Base-by-base conservation (phyloP, 2,888 invertebrate genomes). In the Drosophila fulvimacula region DNA sequence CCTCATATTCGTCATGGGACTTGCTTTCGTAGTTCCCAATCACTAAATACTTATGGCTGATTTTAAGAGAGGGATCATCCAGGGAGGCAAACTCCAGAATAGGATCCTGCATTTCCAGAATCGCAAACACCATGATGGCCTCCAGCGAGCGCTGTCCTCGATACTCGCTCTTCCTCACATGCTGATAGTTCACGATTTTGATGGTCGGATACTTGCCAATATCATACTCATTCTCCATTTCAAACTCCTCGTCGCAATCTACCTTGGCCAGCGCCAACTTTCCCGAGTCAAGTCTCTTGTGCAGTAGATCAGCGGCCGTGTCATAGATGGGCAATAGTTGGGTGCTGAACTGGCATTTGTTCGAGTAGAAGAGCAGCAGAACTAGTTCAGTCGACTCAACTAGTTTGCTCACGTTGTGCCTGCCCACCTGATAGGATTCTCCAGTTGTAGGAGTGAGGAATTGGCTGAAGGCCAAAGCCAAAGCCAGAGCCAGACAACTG, bases 151-250 rank as follows among this genome's bases (percentile, higher is more conserved):
- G 94, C 85, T 95, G 95, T 10, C 97, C 99, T 91, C 98, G 94
- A 88, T 97, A 98, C 90, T 98, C 98, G 1, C 10, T 5, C 77
- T 95, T 94, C 90, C 97, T 97, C 2, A 95, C 94, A 13, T 17
- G 96, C 95, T 82, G 96, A 94, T 97, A 96, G 62, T 96, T 94
- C 81, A 98, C 96, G n/a, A 99, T 93, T 93, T 99, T 99, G 64
- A 99, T 92, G 1, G 99, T 99, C 11, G 99, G 99, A 93, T 99
- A 99, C 93, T 99, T 99, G 53, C 95, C 96, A 60, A 99, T 98
- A 90, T 97, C 97, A 93, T 97, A 99, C 82, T 96, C 94, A 7
- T 95, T 94, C 3, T 97, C 96, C 65, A 98, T 94, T 17, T 34
- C 93, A 93, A 95, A 94, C 93, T 99, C 97, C 88, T 94, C 94